These are phyloP conservation scores for Saxidomus purpurata DNA, from an alignment of 1,140 invertebrate genomes.

Conservation along the genomic window DNA sequence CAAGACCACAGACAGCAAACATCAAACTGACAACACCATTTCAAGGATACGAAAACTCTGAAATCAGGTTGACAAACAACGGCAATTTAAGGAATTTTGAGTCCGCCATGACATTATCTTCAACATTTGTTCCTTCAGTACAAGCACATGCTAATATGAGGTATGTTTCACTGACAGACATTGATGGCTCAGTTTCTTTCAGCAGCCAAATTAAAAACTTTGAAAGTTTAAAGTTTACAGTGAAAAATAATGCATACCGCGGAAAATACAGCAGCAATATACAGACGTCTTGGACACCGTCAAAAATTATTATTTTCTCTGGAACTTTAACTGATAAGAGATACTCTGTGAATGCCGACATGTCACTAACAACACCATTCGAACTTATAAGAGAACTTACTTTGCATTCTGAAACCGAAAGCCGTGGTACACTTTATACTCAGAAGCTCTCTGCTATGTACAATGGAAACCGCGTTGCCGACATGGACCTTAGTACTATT, in stretches of 20 bases:
- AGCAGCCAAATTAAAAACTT: conserved; percentile 35
- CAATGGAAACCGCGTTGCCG: conserved; percentile 13
- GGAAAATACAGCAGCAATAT: conserved; percentile 2
- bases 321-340: conserved; percentile 23
- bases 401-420: conserved; percentile 9
- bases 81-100: conserved; percentile 30
- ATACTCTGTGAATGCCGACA: not conserved
- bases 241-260: not conserved
- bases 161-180: conserved; percentile 2
- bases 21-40: conserved; percentile 40
- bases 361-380: conserved; percentile 32
- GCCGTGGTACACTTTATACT: not conserved
- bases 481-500: not conserved
- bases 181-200: conserved; percentile 22
- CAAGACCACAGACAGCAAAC: not conserved
- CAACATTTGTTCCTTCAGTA: not conserved
- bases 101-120: not conserved
- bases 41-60: conserved; percentile 5
- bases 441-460: not conserved
- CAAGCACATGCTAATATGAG: conserved; percentile 7
- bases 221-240: not conserved
- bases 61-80: not conserved
- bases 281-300: not conserved
- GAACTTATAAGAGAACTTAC: not conserved
- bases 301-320: conserved; percentile 11